These are phyloP conservation scores for Brachyalestes nurse DNA, from an alignment of 2,797 vertebrate species.

Conservation along the genomic window DNA sequence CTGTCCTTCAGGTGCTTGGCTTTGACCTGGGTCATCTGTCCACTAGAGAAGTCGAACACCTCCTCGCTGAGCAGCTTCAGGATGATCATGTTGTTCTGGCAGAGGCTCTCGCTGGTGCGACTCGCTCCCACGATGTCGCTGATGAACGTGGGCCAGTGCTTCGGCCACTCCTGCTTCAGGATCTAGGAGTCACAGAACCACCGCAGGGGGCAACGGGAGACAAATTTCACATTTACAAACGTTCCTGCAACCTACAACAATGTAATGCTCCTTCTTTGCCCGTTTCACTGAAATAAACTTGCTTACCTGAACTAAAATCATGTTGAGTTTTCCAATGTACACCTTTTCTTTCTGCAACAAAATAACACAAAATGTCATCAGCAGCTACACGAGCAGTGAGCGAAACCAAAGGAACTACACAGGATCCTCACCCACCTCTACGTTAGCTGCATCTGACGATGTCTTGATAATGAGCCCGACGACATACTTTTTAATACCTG, in stretches of 20 bases:
- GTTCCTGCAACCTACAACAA: too few relatives aligned
- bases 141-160: conserved; percentile 99
- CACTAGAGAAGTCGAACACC: conserved; percentile 98
- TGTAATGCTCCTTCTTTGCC: too few relatives aligned
- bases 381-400: too few relatives aligned
- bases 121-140: conserved; percentile 98
- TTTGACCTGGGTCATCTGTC: conserved; percentile 99
- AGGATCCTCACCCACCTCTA: conserved; percentile 81
- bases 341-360: conserved; percentile 91
- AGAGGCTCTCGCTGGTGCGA: conserved; percentile 97
- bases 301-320: conserved; percentile 98
- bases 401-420: too few relatives aligned
- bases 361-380: too few relatives aligned
- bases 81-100: conserved; percentile 99
- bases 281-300: too few relatives aligned
- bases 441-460: conserved; percentile 90
- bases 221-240: too few relatives aligned
- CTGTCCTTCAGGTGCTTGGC: conserved; percentile 99
- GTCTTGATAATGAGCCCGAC: conserved; percentile 98
- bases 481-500: conserved; percentile 98
- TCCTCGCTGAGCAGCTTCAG: conserved; percentile 97
- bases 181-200: conserved; percentile 76
- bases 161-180: conserved; percentile 98
- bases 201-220: too few relatives aligned
- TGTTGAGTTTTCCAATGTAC: conserved; percentile 97